Percentiles rank a stretch among this genome's conserved stretches.
Conservation (phyloP, 2,113 vertebrate species). For the Sterrhoptilus dennistouni region DNA sequence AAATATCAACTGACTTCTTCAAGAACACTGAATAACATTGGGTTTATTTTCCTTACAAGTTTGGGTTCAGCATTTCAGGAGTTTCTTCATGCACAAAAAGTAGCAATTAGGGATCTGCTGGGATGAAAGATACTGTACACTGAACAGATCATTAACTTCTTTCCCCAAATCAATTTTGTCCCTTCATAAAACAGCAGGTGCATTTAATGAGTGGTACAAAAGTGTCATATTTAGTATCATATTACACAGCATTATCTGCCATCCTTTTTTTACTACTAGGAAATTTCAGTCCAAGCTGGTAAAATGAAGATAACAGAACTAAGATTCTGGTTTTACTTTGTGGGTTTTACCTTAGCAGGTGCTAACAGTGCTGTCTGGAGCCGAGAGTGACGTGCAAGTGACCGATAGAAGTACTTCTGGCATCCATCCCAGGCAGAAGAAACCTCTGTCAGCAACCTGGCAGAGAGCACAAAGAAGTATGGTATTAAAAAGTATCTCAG, state of each 20-base stretch:
- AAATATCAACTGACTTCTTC: neutral
- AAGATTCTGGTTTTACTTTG: neutral
- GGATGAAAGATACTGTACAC: neutral
- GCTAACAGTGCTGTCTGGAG: conserved; percentile 79
- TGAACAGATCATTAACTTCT: neutral
- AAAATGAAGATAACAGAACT: neutral
- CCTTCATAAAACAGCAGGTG: neutral
- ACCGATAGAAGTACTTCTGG: conserved; percentile 94
- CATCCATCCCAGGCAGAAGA: conserved; percentile 88
- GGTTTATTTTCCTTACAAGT: neutral
- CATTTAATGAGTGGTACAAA: neutral
- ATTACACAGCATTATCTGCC: neutral
- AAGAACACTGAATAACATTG: neutral
- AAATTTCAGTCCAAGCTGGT: neutral
- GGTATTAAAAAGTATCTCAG: neutral
- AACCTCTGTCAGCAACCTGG: conserved; percentile 86
- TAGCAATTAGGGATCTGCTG: neutral
- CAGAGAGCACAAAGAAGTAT: neutral
- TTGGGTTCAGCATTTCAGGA: neutral
- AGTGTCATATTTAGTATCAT: neutral
- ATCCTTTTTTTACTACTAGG: neutral
- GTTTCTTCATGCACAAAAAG: neutral
- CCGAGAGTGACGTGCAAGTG: conserved; percentile 83
- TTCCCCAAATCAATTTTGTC: neutral
- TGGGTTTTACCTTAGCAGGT: conserved; percentile 84